A percentile compares a stretch with the other conserved stretches of the same genome.
Conservation (phyloP, 2,797 vertebrate species). For the Neopelma chrysocephalum region DNA sequence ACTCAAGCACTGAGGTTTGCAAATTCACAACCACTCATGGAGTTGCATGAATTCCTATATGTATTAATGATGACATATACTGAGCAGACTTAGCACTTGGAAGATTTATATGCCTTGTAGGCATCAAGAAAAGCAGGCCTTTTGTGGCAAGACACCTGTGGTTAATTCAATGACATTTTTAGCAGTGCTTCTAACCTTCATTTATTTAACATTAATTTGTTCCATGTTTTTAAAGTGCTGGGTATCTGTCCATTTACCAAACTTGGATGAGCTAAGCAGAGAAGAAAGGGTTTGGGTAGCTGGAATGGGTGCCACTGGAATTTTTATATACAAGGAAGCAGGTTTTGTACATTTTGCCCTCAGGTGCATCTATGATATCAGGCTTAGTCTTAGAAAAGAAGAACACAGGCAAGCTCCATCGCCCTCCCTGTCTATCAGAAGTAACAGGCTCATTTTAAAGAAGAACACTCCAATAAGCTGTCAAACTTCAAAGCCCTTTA, state of each 20-base stretch:
- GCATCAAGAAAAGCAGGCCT: neutral
- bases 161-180: neutral
- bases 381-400: neutral
- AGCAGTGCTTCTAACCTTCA: neutral
- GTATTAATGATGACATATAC: neutral
- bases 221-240: neutral
- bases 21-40: neutral
- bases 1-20: neutral
- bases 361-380: neutral
- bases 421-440: neutral
- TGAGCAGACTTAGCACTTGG: neutral
- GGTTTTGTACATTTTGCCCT: neutral
- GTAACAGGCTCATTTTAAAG: constrained; percentile 1
- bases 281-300: neutral
- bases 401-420: neutral
- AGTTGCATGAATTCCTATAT: neutral
- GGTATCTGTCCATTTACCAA: neutral
- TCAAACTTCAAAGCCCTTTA: constrained; percentile 10
- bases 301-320: neutral
- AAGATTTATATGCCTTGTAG: neutral
- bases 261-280: neutral
- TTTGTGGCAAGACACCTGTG: neutral
- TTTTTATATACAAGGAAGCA: neutral
- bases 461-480: neutral
- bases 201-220: neutral